These are phyloP conservation scores for Diachrysia chrysitis DNA, from an alignment of 2,888 invertebrate genomes.

Conservation along the genomic window DNA sequence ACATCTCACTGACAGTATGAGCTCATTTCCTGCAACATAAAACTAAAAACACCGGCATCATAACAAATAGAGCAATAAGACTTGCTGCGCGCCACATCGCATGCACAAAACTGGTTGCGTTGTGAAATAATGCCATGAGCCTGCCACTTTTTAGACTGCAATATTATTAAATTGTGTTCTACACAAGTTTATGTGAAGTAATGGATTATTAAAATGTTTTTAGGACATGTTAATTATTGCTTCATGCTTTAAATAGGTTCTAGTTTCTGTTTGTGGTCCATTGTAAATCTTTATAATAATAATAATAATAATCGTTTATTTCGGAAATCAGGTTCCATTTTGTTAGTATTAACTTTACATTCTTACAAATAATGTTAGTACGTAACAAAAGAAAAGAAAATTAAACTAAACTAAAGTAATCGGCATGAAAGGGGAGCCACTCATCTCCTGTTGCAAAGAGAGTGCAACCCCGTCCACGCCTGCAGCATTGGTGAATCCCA, in stretches of 20 bases:
- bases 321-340: no score
- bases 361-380: no score
- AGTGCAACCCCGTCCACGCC: no score
- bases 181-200: constrained; percentile 27
- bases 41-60: constrained; percentile 67
- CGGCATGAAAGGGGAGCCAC: no score
- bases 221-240: constrained; percentile 40
- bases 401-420: no score
- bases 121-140: constrained; percentile 73
- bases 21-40: constrained; percentile 78
- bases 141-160: constrained; percentile 62
- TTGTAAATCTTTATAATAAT: no score
- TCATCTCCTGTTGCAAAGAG: no score
- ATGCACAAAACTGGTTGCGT: constrained; percentile 77
- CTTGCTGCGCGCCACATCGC: constrained; percentile 70
- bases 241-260: constrained; percentile 38
- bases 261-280: constrained; percentile 14
- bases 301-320: no score
- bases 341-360: no score
- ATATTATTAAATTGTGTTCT: constrained; percentile 23
- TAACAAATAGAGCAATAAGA: constrained; percentile 80
- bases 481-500: no score
- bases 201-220: constrained; percentile 40
- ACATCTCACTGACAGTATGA: constrained; percentile 69
- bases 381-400: no score